A percentile compares a stretch with the other conserved stretches of the same genome.
These are phyloP conservation scores for Corticium candelabrum DNA, from an alignment of 37 sponge, comb jelly and placozoan species.

Conservation along the genomic window DNA sequence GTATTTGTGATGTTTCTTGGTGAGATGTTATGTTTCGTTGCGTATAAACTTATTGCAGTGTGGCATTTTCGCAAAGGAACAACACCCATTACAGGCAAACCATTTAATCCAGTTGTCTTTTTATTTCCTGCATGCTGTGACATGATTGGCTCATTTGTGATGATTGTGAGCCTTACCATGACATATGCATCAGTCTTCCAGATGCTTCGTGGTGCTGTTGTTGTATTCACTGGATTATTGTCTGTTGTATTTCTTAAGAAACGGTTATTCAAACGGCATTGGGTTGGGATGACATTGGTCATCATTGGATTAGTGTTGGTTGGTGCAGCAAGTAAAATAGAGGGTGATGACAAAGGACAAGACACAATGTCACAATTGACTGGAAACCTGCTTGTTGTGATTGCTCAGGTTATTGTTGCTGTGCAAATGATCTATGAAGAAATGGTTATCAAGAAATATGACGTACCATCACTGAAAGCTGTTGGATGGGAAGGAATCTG, in stretches of 20 bases:
- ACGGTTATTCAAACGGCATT: slow-evolving; percentile 40
- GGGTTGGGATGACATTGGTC: slow-evolving; percentile 84
- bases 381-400: slow-evolving; percentile 80
- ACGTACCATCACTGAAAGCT: slow-evolving; percentile 75
- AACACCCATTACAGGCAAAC: slow-evolving; percentile 42
- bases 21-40: slow-evolving; percentile 73
- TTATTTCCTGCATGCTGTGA: slow-evolving; percentile 89
- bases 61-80: background rate
- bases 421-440: slow-evolving; percentile 60
- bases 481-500: slow-evolving; percentile 97
- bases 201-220: slow-evolving; percentile 89
- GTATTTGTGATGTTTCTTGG: slow-evolving; percentile 87
- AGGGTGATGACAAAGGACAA: slow-evolving; percentile 2
- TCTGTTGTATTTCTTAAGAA: slow-evolving; percentile 74
- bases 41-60: slow-evolving; percentile 33
- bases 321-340: slow-evolving; percentile 38
- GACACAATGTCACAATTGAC: slow-evolving; percentile 19
- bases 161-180: slow-evolving; percentile 88
- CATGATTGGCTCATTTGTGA: slow-evolving; percentile 54
- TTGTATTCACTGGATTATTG: slow-evolving; percentile 91
- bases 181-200: slow-evolving; percentile 92
- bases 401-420: slow-evolving; percentile 45
- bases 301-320: slow-evolving; percentile 79
- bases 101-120: slow-evolving; percentile 83
- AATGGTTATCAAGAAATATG: slow-evolving; percentile 77